Evolutionary conservation across 2,113 vertebrate species (phyloP).

Genomic region (Bombycilla garrulus): DNA sequence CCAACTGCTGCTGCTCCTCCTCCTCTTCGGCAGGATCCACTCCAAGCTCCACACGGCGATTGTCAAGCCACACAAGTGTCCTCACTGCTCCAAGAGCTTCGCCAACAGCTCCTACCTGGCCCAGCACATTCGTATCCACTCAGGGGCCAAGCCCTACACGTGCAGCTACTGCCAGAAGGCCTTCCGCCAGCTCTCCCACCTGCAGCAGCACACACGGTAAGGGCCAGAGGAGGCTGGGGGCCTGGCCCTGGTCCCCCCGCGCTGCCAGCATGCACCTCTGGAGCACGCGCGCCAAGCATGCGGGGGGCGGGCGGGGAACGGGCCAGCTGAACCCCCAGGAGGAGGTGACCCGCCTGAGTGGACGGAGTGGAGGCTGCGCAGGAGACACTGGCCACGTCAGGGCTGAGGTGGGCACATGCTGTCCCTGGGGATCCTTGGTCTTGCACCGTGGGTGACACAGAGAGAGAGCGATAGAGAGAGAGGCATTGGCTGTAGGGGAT

Average conservation of each 20-base stretch:
- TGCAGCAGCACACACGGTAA: conserved; percentile 82
- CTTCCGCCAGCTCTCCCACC: conserved; percentile 79
- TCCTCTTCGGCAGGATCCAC: conserved; percentile 88
- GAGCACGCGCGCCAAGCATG: conserved; percentile 78
- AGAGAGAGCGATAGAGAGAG: conserved; percentile 64
- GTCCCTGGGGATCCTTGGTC: conserved; percentile 56
- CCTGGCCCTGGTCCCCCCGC: conserved; percentile 68
- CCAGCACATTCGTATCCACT: conserved; percentile 96
- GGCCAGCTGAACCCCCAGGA: conserved; percentile 63
- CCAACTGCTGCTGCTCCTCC: conserved; percentile 78
- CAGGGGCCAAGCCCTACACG: conserved; percentile 94
- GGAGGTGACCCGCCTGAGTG: conserved; percentile 62
- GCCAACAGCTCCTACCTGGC: conserved; percentile 98
- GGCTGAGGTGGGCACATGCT: conserved; percentile 58
- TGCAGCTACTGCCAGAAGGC: conserved; percentile 92
- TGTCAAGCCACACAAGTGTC: conserved; percentile 98
- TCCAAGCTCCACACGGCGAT: conserved; percentile 96
- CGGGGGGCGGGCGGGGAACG: conserved; percentile 74
- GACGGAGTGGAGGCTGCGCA: conserved; percentile 65
- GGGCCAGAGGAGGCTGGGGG: conserved; percentile 78
- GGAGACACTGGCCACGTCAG: conserved; percentile 61
- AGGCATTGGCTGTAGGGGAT: conserved; percentile 46
- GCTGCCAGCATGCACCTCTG: conserved; percentile 77
- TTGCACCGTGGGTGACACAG: conserved; percentile 48
- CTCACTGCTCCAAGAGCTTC: conserved; percentile 97